phyloP scores from a whole-genome alignment of 1,140 invertebrate species.

The Artemia franciscana region DNA sequence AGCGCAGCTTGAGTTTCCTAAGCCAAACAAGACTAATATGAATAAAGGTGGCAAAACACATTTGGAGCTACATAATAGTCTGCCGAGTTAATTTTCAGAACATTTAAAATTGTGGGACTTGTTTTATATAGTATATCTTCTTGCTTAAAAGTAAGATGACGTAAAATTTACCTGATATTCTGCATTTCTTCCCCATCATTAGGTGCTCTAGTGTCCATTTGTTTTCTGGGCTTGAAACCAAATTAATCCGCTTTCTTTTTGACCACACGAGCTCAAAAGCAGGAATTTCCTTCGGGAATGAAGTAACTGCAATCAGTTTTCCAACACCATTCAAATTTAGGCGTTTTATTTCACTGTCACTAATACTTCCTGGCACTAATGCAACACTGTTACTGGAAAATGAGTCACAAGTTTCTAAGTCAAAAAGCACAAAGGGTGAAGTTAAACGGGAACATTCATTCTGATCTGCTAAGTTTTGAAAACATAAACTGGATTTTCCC shows the following conservation, averaged over 20 bases:
- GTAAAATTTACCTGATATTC: not conserved
- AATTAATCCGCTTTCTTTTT: not conserved
- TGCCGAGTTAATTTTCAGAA: too few species aligned
- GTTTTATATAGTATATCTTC: too few species aligned
- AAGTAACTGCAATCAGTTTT: not conserved
- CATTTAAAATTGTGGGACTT: too few species aligned
- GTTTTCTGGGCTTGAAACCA: not conserved
- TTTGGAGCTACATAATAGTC: too few species aligned
- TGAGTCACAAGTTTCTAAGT: not conserved
- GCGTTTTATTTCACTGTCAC: not conserved
- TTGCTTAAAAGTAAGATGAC: too few species aligned
- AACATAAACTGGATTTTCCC: not conserved
- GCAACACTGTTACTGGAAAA: not conserved
- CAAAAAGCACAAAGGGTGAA: not conserved
- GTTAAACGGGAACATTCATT: not conserved
- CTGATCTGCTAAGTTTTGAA: not conserved
- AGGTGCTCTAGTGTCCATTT: not conserved
- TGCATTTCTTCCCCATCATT: not conserved
- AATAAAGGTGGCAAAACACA: too few species aligned
- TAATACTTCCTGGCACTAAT: not conserved
- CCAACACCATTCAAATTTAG: not conserved
- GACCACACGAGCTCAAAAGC: not conserved
- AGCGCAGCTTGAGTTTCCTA: too few species aligned
- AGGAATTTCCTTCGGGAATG: not conserved
- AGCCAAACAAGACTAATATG: too few species aligned